A percentile compares a stretch with the other conserved stretches of the same genome.
phyloP scores from a whole-genome alignment of 2,888 invertebrate species.

The Erebia epiphron region DNA sequence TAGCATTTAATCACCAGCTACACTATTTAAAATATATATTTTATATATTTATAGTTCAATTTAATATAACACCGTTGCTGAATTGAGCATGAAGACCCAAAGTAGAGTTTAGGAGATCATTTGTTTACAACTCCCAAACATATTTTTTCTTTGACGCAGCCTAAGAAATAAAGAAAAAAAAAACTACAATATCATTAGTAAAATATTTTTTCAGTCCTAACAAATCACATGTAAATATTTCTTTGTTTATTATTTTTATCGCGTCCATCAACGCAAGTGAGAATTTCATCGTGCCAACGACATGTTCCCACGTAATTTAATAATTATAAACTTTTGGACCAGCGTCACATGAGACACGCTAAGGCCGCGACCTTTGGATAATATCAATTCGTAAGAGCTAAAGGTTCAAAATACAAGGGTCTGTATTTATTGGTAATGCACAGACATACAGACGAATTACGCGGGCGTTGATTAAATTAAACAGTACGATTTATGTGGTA shows the following conservation, averaged over 20 bases:
- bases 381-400: constrained; percentile 31
- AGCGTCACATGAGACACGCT: constrained; percentile 36
- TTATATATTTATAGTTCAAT: too few relatives aligned
- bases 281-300: constrained; percentile 48
- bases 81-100: too few relatives aligned
- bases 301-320: constrained; percentile 65
- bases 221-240: constrained; percentile 44
- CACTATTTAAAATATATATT: too few relatives aligned
- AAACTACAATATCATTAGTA: neutral
- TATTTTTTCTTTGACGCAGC: too few relatives aligned
- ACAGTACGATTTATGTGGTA: constrained; percentile 74
- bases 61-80: too few relatives aligned
- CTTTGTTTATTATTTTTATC: constrained; percentile 43
- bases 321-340: constrained; percentile 49
- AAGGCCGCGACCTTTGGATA: constrained; percentile 45
- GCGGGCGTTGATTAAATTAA: constrained; percentile 80
- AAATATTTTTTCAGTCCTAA: neutral
- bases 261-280: constrained; percentile 51
- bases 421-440: constrained; percentile 54
- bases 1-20: too few relatives aligned
- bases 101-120: too few relatives aligned
- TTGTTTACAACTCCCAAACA: too few relatives aligned
- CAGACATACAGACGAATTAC: constrained; percentile 55
- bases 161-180: neutral
- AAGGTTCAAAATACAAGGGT: constrained; percentile 49